Evolutionary conservation across 2,113 vertebrate genomes (phyloP).

Genomic region (Cyanoramphus novaezelandiae): DNA sequence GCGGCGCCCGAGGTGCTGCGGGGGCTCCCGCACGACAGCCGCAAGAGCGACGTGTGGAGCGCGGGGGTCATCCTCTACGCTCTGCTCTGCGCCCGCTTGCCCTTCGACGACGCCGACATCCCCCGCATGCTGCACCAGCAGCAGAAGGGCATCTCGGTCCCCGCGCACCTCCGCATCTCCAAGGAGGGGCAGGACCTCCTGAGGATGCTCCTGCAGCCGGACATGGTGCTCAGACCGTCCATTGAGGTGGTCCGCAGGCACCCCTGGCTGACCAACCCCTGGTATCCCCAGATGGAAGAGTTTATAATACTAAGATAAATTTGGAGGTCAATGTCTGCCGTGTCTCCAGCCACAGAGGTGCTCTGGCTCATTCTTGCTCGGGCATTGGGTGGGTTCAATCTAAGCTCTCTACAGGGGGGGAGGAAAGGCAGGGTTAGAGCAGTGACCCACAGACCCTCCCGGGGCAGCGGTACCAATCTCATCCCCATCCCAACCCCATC

Average conservation of each 20-base stretch:
- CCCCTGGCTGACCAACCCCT: slow-evolving; percentile 67
- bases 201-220: slow-evolving; percentile 71
- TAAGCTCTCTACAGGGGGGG: neutral
- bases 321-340: neutral
- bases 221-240: slow-evolving; percentile 65
- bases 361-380: fast-evolving
- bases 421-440: neutral
- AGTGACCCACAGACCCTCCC: fast-evolving
- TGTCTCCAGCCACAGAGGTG: neutral
- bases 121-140: slow-evolving; percentile 76
- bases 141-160: slow-evolving; percentile 69
- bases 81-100: slow-evolving; percentile 74
- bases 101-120: slow-evolving; percentile 73
- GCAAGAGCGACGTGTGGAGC: slow-evolving; percentile 73
- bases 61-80: slow-evolving; percentile 72
- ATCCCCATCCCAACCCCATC: neutral
- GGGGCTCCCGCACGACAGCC: slow-evolving; percentile 71
- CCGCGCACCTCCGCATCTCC: slow-evolving; percentile 64
- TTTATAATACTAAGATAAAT: slow-evolving; percentile 51
- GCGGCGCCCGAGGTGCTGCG: slow-evolving; percentile 73
- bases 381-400: fast-evolving
- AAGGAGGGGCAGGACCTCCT: slow-evolving; percentile 73
- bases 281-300: slow-evolving; percentile 28
- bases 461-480: neutral
- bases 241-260: slow-evolving; percentile 71